Percentiles rank a stretch among this genome's conserved stretches.
Evolutionary conservation across 2,797 vertebrate genomes (phyloP).

Genomic region (Limnodromus scolopaceus): DNA sequence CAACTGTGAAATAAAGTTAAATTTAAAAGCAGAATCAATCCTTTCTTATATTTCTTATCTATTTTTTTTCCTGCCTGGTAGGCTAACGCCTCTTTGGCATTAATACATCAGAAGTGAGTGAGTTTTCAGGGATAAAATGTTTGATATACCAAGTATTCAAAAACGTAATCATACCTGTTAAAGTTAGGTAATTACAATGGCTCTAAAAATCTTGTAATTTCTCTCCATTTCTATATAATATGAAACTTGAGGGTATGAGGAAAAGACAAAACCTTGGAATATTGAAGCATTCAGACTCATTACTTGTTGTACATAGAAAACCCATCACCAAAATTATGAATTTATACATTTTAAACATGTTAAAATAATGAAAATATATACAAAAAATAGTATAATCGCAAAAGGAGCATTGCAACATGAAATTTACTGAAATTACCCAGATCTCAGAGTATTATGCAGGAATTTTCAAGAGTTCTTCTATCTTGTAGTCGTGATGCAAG

Average conservation of each 20-base stretch:
- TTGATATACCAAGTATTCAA: background rate
- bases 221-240: background rate
- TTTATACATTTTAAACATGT: background rate
- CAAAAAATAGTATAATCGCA: background rate
- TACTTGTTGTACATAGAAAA: background rate
- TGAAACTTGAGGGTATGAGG: background rate
- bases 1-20: background rate
- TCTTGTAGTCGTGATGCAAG: constrained; percentile 54
- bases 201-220: background rate
- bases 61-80: background rate
- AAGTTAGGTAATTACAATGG: background rate
- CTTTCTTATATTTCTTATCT: background rate
- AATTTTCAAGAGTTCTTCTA: constrained; percentile 23
- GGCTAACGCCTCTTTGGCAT: background rate
- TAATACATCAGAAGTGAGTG: background rate
- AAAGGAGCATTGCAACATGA: constrained; percentile 74
- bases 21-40: background rate
- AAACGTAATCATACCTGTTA: background rate
- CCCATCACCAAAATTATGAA: background rate
- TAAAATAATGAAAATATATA: background rate
- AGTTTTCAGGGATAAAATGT: background rate
- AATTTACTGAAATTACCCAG: constrained; percentile 56
- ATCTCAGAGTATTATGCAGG: constrained; percentile 41
- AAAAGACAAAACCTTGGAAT: background rate
- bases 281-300: background rate